Conservation (phyloP, 2,797 vertebrate species). For the Cynopterus sphinx region DNA sequence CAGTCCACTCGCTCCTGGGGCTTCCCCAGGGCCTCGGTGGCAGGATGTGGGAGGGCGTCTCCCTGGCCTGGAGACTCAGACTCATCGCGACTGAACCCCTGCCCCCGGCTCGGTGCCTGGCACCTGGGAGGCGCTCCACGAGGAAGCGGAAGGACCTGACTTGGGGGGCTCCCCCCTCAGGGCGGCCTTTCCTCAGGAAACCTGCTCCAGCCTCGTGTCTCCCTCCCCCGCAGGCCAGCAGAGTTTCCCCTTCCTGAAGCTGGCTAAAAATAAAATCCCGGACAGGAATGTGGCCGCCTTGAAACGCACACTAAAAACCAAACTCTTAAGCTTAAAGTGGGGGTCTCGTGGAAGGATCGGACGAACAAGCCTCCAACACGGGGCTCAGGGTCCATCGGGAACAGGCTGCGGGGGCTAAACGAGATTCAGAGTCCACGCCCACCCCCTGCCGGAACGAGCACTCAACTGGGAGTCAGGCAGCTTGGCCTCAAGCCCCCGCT, state of each 20-base stretch:
- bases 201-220: background rate
- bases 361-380: background rate
- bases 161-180: background rate
- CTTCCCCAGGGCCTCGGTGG: too few species aligned
- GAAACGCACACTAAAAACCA: conserved; percentile 22
- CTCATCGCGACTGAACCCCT: background rate
- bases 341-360: background rate
- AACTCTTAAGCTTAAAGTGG: background rate
- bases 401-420: background rate
- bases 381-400: background rate
- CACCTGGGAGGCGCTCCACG: background rate
- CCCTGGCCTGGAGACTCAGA: background rate
- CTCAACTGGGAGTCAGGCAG: background rate
- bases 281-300: conserved; percentile 57
- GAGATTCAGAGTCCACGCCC: background rate
- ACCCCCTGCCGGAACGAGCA: too few species aligned
- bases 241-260: conserved; percentile 69
- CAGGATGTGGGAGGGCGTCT: background rate
- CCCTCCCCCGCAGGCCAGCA: background rate
- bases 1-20: background rate
- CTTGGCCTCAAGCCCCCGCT: background rate
- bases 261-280: conserved; percentile 74
- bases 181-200: conserved; percentile 67
- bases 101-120: background rate
- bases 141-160: background rate